Evolutionary conservation across 2,113 vertebrate genomes (phyloP), one percentile per base, ranked within the genome.

Genomic region (Rhadina sibilatrix): DNA sequence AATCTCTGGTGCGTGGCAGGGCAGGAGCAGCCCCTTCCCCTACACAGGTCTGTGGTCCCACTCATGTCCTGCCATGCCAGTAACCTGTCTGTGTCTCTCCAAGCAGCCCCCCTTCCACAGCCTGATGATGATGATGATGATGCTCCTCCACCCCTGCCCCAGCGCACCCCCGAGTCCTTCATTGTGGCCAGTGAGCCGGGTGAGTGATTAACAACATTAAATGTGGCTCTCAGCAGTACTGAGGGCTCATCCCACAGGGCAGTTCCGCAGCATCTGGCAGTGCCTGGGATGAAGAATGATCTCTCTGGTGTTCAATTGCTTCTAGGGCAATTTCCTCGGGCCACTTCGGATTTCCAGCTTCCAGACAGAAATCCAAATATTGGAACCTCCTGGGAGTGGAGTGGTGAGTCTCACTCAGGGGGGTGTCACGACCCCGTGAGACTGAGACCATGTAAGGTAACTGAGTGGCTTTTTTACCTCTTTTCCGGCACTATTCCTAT

Each of bases 131-230:
- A 98, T 9, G 97, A 98, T n/a, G 98, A 98, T 10, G 98, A 99
- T 3, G 90, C 52, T 5, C 98, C 99, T 63, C 99, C 99, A 4
- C 99, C 99, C 31, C 96, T 99, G 81, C 99, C 99, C 11, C 96
- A 98, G 94, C 97, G 99, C 96, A 99, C 99, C 4, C 98, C 99
- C 0, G 99, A 99, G 78, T 99, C 99, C 53, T 99, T 98, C 35
- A 97, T 99, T 6, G 96, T 99, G 94, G 97, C 97, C 37, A 71
- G 65, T 16, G 97, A 98, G 38, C 5, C 80, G 33, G 98, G 98
- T 99, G 94, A 94, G 98, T 90, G 83, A 22, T 46, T 10, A 18
- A 3, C 70, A 49, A 6, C 12, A 19, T 23, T 1, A 21, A 20
- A 30, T 3, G 31, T 42, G 33, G 24, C 21, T n/a, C 74, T 56